These are phyloP conservation scores for Brienomyrus longianalis DNA, from an alignment of 2,113 vertebrate species.

Conservation along the genomic window DNA sequence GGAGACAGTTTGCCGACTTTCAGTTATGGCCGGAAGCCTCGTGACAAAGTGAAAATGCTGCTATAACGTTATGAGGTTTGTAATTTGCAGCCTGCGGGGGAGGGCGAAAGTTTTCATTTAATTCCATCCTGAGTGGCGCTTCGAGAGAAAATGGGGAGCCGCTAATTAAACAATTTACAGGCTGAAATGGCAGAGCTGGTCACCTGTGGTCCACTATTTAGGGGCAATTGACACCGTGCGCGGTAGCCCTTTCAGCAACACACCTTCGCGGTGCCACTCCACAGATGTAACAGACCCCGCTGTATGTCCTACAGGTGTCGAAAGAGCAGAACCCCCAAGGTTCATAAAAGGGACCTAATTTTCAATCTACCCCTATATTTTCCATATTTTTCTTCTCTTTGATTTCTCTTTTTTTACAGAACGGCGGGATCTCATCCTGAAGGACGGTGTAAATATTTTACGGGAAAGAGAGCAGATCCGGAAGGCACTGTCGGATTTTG, in stretches of 20 bases:
- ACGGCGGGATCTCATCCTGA: neutral
- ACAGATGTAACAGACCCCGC: neutral
- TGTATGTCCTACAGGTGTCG: neutral
- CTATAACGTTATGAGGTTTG: slow-evolving; percentile 18
- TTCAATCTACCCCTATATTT: neutral
- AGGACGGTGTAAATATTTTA: neutral
- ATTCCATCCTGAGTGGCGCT: slow-evolving; percentile 9
- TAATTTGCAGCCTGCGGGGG: neutral
- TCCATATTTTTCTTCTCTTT: neutral
- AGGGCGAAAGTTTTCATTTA: slow-evolving; percentile 19
- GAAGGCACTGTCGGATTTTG: neutral
- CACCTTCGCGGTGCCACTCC: neutral
- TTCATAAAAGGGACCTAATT: neutral
- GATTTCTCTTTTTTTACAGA: neutral
- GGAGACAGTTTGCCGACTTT: neutral
- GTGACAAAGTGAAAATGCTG: neutral
- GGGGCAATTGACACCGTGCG: neutral
- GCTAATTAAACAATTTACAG: slow-evolving; percentile 20
- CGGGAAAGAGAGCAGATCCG: neutral
- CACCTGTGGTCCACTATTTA: slow-evolving; percentile 15
- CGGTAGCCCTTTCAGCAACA: neutral
- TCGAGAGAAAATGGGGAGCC: slow-evolving; percentile 18
- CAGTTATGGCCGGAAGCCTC: neutral
- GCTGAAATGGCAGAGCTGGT: neutral
- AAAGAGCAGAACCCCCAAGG: neutral